phyloP scores from a whole-genome alignment of 2,113 vertebrate species.

The Gyps fulvus region DNA sequence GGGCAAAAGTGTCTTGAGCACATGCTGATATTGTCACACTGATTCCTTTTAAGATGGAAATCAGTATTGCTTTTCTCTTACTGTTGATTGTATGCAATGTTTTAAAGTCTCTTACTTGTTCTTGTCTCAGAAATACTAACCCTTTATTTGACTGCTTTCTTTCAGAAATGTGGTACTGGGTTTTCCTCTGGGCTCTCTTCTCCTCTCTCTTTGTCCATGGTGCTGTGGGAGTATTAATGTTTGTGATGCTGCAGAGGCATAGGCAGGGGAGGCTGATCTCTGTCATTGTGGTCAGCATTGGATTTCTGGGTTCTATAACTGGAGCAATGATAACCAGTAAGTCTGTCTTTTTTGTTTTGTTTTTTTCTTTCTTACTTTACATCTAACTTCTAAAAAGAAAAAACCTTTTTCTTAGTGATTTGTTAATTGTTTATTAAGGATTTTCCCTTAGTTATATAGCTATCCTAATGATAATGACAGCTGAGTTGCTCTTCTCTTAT shows the following conservation, averaged over 20 bases:
- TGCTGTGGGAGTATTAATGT: constrained; percentile 90
- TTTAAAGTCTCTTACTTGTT: neutral
- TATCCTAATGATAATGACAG: neutral
- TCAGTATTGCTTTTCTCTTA: neutral
- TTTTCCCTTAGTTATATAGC: neutral
- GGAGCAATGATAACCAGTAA: constrained; percentile 98
- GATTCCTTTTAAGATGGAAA: neutral
- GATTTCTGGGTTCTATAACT: constrained; percentile 91
- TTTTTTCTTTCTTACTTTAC: neutral
- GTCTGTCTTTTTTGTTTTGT: constrained; percentile 55
- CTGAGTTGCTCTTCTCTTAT: neutral
- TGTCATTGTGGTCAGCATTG: constrained; percentile 89
- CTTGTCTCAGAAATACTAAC: constrained; percentile 4
- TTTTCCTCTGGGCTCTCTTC: constrained; percentile 99
- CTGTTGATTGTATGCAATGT: neutral
- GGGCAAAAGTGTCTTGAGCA: neutral
- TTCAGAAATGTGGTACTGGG: constrained; percentile 99
- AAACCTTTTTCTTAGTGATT: neutral
- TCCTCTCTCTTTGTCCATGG: constrained; percentile 95
- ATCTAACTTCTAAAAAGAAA: neutral
- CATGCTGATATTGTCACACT: neutral
- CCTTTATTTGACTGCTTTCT: constrained; percentile 30
- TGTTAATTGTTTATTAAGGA: neutral
- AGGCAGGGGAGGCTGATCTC: constrained; percentile 91
- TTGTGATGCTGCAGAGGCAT: constrained; percentile 95